phyloP scores from a whole-genome alignment of 2,113 vertebrate species.

The Menidia beryllina region DNA sequence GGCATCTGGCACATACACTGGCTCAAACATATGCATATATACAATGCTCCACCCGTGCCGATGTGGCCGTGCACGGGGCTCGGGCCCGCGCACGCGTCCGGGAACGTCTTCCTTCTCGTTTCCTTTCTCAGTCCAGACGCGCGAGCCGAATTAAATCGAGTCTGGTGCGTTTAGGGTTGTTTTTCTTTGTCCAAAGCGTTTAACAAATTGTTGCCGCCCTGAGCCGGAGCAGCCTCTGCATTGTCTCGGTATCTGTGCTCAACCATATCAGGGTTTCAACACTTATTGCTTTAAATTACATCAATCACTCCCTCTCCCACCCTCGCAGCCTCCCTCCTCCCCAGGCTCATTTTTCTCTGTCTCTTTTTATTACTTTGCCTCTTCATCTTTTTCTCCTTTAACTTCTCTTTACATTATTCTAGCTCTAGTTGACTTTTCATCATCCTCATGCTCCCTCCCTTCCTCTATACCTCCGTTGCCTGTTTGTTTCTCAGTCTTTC shows the following conservation, averaged over 20 bases:
- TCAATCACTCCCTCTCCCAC: conserved; percentile 81
- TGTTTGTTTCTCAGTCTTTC: conserved; percentile 67
- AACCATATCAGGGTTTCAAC: conserved; percentile 79
- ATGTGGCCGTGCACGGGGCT: conserved; percentile 15
- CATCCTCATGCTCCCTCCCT: conserved; percentile 59
- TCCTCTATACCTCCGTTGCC: conserved; percentile 58
- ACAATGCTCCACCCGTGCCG: no score
- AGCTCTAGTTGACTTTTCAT: conserved; percentile 77
- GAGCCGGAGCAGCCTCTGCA: conserved; percentile 68
- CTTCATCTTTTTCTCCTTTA: conserved; percentile 82
- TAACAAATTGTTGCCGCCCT: conserved; percentile 77
- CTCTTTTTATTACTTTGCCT: conserved; percentile 81
- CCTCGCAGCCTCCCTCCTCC: conserved; percentile 66
- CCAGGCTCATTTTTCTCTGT: conserved; percentile 79
- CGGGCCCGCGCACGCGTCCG: not conserved
- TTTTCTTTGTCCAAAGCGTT: conserved; percentile 74
- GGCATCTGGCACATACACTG: not conserved
- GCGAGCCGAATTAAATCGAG: conserved; percentile 71
- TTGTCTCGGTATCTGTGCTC: conserved; percentile 77
- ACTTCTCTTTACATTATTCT: conserved; percentile 81
- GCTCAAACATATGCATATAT: conserved; percentile 17
- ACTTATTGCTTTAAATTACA: conserved; percentile 87
- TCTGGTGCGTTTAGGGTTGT: conserved; percentile 69
- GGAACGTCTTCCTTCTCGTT: conserved; percentile 36
- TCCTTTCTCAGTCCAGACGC: conserved; percentile 63